These are phyloP conservation scores for Bimastos eiseni DNA, from an alignment of 2,888 invertebrate genomes.

Conservation along the genomic window DNA sequence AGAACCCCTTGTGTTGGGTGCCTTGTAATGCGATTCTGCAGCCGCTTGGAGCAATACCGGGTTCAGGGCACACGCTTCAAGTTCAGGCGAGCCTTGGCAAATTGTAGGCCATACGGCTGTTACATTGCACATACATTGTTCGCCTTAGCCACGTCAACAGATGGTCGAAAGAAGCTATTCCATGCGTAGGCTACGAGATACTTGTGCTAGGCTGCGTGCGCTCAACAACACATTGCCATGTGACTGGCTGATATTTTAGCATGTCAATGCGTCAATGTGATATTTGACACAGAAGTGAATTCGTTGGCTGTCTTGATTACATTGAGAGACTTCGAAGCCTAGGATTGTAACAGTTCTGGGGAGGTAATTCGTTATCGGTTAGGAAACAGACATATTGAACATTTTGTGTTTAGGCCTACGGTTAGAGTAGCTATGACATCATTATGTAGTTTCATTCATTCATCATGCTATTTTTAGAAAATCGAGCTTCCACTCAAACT, in stretches of 20 bases:
- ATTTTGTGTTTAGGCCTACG: too few relatives aligned
- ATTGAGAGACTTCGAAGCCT: neutral
- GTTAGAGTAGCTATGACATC: too few relatives aligned
- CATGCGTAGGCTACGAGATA: neutral
- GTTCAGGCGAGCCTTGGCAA: neutral
- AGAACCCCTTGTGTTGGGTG: neutral
- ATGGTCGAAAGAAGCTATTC: neutral
- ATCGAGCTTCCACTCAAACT: too few relatives aligned
- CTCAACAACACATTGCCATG: neutral
- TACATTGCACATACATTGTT: neutral
- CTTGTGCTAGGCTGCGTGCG: neutral
- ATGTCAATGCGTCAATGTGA: neutral
- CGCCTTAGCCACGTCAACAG: neutral
- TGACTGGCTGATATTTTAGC: neutral
- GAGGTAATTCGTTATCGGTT: neutral
- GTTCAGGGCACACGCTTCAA: neutral
- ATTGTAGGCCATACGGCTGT: neutral
- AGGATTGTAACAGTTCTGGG: too few relatives aligned
- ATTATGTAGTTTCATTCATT: too few relatives aligned
- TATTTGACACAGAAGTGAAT: neutral
- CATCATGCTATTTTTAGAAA: too few relatives aligned
- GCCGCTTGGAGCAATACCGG: neutral
- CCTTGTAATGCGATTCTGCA: neutral
- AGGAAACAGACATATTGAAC: too few relatives aligned
- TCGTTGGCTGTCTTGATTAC: neutral